phyloP scores from a whole-genome alignment of 1,140 invertebrate species.

The Aphis craccivora region DNA sequence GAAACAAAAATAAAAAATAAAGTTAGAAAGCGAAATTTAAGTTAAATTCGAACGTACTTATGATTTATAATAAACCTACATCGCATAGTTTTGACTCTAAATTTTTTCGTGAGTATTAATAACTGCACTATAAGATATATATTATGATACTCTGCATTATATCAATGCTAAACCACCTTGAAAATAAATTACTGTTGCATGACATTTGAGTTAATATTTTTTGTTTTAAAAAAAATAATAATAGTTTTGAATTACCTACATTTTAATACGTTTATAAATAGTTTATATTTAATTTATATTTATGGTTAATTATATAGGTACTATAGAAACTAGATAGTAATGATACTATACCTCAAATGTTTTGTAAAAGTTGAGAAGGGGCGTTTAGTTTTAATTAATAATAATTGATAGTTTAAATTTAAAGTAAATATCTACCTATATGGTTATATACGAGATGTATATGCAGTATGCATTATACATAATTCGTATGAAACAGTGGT shows the following conservation, averaged over 20 bases:
- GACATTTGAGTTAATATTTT: neutral
- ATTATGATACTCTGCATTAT: neutral
- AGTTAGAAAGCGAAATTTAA: neutral
- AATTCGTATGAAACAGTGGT: neutral
- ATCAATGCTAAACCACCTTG: slow-evolving; percentile 24
- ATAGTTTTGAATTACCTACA: neutral
- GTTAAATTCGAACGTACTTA: neutral
- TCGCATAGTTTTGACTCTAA: neutral
- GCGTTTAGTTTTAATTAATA: neutral
- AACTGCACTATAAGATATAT: neutral
- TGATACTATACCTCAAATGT: too few species aligned
- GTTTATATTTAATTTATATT: neutral
- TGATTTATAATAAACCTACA: neutral
- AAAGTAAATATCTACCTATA: neutral
- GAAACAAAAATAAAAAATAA: neutral
- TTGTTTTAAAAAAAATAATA: neutral
- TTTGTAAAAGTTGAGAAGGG: too few species aligned
- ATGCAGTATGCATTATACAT: neutral
- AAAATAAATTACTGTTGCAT: slow-evolving; percentile 5
- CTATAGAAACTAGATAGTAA: too few species aligned
- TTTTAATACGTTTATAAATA: neutral
- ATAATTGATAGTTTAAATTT: neutral
- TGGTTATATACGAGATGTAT: neutral
- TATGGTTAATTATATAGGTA: neutral
- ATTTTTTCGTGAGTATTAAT: neutral